These are phyloP conservation scores for Hemicordylus capensis DNA, from an alignment of 2,113 vertebrate species.

Conservation along the genomic window DNA sequence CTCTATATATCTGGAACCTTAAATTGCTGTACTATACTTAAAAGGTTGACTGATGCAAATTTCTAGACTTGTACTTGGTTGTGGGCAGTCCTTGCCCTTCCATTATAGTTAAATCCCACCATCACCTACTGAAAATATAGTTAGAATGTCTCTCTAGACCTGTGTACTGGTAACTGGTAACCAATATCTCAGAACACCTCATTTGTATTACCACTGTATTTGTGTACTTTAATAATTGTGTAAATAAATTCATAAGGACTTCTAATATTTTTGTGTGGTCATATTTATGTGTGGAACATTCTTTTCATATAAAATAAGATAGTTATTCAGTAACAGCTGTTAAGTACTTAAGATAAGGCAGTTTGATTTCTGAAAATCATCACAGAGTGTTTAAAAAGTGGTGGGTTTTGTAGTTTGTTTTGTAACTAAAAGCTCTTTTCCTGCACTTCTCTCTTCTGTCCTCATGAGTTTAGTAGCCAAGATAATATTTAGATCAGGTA, in stretches of 20 bases:
- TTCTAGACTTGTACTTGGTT: slow-evolving; percentile 61
- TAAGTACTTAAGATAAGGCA: neutral
- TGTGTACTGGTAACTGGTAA: slow-evolving; percentile 78
- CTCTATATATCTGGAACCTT: slow-evolving; percentile 62
- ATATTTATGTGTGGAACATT: neutral
- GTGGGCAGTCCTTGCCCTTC: slow-evolving; percentile 52
- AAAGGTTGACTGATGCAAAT: slow-evolving; percentile 62
- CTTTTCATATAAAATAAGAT: neutral
- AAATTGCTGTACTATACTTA: slow-evolving; percentile 64
- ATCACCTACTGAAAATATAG: slow-evolving; percentile 47
- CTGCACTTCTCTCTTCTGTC: neutral
- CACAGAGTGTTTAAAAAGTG: neutral
- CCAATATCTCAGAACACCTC: slow-evolving; percentile 72
- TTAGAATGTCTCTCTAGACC: slow-evolving; percentile 61
- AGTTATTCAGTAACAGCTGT: neutral
- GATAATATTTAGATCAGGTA: neutral
- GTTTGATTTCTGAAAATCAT: neutral
- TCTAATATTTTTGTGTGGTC: slow-evolving; percentile 68
- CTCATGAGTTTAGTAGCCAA: neutral
- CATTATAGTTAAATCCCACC: slow-evolving; percentile 59
- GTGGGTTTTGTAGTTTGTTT: neutral
- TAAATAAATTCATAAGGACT: slow-evolving; percentile 94
- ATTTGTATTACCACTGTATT: slow-evolving; percentile 89
- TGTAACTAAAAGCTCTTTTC: neutral
- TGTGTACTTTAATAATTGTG: slow-evolving; percentile 90